These are phyloP conservation scores for Fregata magnificens DNA, from an alignment of 2,113 vertebrate genomes.

Conservation along the genomic window DNA sequence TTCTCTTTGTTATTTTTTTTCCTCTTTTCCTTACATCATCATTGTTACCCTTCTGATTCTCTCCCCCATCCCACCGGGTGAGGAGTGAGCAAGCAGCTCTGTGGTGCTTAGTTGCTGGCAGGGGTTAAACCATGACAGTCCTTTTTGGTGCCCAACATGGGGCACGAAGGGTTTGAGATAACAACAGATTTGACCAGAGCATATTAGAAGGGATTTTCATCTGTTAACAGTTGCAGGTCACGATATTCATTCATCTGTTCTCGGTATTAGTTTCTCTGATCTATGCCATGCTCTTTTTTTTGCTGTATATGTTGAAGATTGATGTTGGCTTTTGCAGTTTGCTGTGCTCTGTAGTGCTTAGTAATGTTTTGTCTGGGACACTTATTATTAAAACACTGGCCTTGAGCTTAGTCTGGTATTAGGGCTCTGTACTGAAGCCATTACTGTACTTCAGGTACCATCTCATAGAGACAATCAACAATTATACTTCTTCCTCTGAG, in stretches of 20 bases:
- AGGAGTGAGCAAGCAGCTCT: not conserved
- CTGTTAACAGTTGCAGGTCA: not conserved
- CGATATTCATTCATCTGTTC: not conserved
- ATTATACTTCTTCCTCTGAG: not conserved
- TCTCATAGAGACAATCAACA: not conserved
- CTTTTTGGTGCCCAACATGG: not conserved
- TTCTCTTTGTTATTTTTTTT: not conserved
- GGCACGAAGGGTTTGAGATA: not conserved
- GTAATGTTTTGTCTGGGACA: not conserved
- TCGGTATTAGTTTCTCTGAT: not conserved
- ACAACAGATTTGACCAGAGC: not conserved
- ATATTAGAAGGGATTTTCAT: not conserved
- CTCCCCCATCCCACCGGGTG: not conserved
- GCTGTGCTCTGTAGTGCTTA: not conserved
- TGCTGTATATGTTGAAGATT: not conserved
- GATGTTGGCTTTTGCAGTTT: not conserved
- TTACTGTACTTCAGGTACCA: not conserved
- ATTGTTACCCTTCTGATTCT: not conserved
- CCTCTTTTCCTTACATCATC: too few species aligned
- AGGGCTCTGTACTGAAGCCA: not conserved
- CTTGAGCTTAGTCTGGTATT: not conserved
- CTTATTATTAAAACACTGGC: not conserved
- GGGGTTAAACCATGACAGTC: not conserved
- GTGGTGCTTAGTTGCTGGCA: too few species aligned
- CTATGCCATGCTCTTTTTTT: not conserved